A percentile compares a stretch with the other conserved stretches of the same genome.
These are phyloP conservation scores for Hemitrygon akajei DNA, from an alignment of 2,797 vertebrate genomes.

Conservation along the genomic window DNA sequence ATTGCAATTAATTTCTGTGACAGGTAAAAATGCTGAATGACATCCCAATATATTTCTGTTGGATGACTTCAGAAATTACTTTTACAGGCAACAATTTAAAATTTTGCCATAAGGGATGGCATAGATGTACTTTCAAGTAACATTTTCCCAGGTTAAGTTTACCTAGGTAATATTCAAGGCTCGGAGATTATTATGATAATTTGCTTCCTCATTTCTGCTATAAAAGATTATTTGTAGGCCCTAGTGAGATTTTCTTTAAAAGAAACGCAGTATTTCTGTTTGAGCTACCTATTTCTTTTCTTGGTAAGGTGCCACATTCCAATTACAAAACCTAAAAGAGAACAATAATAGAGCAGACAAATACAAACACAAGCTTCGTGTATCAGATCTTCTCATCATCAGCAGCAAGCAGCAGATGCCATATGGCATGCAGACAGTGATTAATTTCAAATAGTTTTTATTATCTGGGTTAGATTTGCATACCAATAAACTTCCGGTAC, in stretches of 20 bases:
- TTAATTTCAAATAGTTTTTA: conserved; percentile 10
- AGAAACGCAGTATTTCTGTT: background rate
- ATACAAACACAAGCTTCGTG: background rate
- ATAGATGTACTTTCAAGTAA: background rate
- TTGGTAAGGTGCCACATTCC: conserved; percentile 9
- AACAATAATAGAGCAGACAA: background rate
- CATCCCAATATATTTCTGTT: no score
- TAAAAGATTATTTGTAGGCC: no score
- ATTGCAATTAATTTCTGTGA: no score
- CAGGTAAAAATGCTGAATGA: no score
- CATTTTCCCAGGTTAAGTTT: background rate
- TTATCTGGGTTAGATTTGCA: background rate
- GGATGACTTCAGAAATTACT: background rate
- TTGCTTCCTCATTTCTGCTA: background rate
- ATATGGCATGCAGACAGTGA: background rate
- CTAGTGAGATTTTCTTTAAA: background rate
- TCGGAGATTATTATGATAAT: background rate
- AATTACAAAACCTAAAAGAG: background rate
- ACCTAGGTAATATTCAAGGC: background rate
- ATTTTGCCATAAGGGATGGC: background rate
- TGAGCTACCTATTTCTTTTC: background rate
- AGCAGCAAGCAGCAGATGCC: background rate
- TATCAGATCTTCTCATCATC: background rate
- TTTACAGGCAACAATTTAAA: background rate
- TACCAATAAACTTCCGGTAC: background rate